phyloP scores from a whole-genome alignment of 2,113 vertebrate genomes.

The Crotalus viridis region DNA sequence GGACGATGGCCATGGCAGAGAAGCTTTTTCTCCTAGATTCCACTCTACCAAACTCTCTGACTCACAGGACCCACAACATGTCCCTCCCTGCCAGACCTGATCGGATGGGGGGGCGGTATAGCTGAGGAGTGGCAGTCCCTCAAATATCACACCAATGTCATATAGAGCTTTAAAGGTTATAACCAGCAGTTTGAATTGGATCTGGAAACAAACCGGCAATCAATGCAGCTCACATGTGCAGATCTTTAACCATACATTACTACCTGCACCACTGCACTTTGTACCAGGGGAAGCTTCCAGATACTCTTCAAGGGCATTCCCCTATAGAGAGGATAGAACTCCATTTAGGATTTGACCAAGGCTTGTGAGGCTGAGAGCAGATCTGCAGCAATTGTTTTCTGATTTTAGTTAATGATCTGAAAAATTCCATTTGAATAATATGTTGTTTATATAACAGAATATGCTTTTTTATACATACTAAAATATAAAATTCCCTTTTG shows the following conservation, averaged over 20 bases:
- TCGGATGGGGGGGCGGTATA: neutral
- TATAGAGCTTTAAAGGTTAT: neutral
- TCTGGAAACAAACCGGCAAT: neutral
- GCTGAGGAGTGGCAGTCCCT: neutral
- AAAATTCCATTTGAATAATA: neutral
- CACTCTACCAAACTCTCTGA: neutral
- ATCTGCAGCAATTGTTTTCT: neutral
- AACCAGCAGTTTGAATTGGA: neutral
- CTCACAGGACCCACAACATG: neutral
- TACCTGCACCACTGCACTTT: neutral
- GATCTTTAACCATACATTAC: neutral
- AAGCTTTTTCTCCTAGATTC: neutral
- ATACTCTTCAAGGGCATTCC: neutral
- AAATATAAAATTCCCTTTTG: neutral
- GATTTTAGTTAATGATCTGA: neutral
- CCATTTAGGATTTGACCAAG: neutral
- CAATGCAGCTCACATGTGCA: neutral
- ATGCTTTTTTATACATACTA: neutral
- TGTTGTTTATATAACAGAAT: neutral
- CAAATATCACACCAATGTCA: neutral
- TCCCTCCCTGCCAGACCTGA: neutral
- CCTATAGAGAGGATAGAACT: neutral
- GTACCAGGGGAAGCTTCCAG: neutral
- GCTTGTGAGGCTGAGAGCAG: neutral
- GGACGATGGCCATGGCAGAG: neutral